Evolutionary conservation across 2,888 invertebrate species (phyloP), one percentile per base, ranked within the genome.

Genomic region (Andricus quercusramuli): DNA sequence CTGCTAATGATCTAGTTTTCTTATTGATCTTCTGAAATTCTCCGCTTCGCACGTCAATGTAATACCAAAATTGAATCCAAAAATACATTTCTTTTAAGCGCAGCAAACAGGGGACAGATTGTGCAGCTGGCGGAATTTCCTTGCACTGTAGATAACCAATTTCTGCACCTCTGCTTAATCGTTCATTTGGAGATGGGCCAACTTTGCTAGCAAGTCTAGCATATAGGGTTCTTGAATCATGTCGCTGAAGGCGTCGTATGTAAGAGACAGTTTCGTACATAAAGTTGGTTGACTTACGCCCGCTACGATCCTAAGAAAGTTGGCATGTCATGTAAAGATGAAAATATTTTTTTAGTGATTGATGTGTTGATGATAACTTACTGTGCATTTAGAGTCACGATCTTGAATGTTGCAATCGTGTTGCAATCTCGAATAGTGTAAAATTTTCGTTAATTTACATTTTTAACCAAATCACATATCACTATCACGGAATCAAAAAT

Each of bases 101-200:
- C 11, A 59, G 56, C 22, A 59, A 59, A 59, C 22, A 22, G 3
- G 22, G 22, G 8, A 3, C 22, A 59, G 11, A 59, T 59, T 22
- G 22, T 11, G 11, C 22, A 59, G 56, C 22, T 3, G 22, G 15
- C 3, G 11, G 22, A 22, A 22, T 59, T 59, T 22, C 9, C 56
- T 59, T 3, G 11, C 4, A 3, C 22, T 22, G n/a, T 59, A 59
- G 56, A 59, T 59, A 59, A 59, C 56, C 56, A 59, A 59, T 59
- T 59, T 59, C 56, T 59, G 22, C 22, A 59, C 56, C 22, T 59
- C 22, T 22, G 22, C 56, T 59, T 59, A 59, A 59, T 59, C 22
- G 56, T 59, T 59, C 56, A 59, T 59, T 59, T 59, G 56, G 56
- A 59, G 56, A 59, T 59, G 11, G 22, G 56, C 56, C 56, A 59